phyloP scores from a whole-genome alignment of 2,888 invertebrate genomes.

The Galerucella pusilla region DNA sequence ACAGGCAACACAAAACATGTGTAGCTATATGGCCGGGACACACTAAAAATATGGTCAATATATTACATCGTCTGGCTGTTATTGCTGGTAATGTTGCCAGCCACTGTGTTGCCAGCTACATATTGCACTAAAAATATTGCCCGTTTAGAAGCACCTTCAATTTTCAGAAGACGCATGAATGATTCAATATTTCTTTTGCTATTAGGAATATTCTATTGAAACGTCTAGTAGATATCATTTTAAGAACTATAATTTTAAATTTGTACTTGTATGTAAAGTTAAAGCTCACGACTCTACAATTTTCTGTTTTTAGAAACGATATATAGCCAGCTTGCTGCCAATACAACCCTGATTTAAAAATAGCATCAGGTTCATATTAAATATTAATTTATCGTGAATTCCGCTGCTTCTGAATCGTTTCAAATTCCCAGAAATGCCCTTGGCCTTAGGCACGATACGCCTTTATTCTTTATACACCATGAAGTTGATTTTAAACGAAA shows the following conservation, averaged over 20 bases:
- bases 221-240: too few species aligned
- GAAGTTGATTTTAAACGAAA: conserved; percentile 31
- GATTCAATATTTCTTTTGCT: too few species aligned
- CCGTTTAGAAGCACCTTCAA: too few species aligned
- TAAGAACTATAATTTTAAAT: neutral
- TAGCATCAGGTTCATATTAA: conserved; percentile 31
- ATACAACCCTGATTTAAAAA: conserved; percentile 17
- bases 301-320: neutral
- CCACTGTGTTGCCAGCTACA: too few species aligned
- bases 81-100: too few species aligned
- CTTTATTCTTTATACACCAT: conserved; percentile 29
- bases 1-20: too few species aligned
- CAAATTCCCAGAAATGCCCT: conserved; percentile 36
- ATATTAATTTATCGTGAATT: conserved; percentile 37
- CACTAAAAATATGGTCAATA: too few species aligned
- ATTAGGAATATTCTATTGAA: too few species aligned
- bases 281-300: neutral
- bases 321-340: neutral
- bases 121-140: too few species aligned
- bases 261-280: neutral
- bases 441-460: conserved; percentile 36
- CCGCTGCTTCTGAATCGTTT: conserved; percentile 34
- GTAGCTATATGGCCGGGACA: too few species aligned
- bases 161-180: too few species aligned
- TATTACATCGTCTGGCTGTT: too few species aligned